Percentiles rank a stretch among this genome's conserved stretches.
Conservation (phyloP, 37 sponge, comb jelly and placozoan genomes). For the Ianthella basta region DNA sequence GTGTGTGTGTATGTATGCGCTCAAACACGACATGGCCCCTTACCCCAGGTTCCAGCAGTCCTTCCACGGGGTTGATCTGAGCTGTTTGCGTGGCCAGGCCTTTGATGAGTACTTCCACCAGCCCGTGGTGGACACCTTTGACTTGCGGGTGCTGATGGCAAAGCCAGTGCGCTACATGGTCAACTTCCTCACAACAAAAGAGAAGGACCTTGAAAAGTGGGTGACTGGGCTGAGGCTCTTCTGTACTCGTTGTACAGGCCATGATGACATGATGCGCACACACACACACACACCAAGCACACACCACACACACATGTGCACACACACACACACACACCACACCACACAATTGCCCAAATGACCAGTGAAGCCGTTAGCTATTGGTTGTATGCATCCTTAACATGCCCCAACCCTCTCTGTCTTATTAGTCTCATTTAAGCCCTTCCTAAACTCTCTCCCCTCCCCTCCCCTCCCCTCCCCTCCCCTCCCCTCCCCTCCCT, state of each 20-base stretch:
- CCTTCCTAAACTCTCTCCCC: no score
- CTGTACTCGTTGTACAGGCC: not conserved
- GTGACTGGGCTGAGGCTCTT: not conserved
- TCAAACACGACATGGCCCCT: no score
- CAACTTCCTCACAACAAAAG: conserved; percentile 80
- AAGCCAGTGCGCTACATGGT: conserved; percentile 80
- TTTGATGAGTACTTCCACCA: conserved; percentile 93
- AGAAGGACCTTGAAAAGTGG: conserved; percentile 81
- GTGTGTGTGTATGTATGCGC: not conserved
- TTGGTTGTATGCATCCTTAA: no score
- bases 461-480: no score
- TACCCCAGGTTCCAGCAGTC: conserved; percentile 81
- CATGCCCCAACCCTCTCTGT: no score
- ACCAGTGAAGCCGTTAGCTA: no score
- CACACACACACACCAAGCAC: no score
- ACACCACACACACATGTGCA: no score
- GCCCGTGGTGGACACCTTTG: conserved; percentile 96
- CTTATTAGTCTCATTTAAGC: no score
- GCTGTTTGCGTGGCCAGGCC: conserved; percentile 67
- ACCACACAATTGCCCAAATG: no score
- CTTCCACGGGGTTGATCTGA: conserved; percentile 93
- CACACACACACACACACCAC: no score
- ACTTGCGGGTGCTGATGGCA: conserved; percentile 84
- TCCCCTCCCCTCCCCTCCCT: no score
- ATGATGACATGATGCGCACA: not conserved